Conservation (phyloP, 1,140 invertebrate species). For the Bicyclus anynana region DNA sequence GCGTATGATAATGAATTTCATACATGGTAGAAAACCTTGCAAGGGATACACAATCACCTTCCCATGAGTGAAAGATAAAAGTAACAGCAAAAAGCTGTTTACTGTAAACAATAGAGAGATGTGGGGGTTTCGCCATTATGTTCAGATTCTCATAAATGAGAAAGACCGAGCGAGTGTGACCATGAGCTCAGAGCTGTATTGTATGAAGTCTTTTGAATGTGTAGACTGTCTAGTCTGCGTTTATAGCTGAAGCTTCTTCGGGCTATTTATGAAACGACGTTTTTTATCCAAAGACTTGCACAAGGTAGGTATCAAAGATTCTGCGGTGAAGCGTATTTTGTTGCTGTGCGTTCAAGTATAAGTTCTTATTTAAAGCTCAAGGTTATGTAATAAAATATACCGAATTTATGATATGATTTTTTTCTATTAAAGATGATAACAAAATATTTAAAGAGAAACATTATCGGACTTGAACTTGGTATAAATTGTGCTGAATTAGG, state of each 20-base stretch:
- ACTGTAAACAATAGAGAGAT: slow-evolving; percentile 44
- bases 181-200: slow-evolving; percentile 27
- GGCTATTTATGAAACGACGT: slow-evolving; percentile 2
- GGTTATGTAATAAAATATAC: too few relatives aligned
- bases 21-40: neutral
- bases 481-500: too few relatives aligned
- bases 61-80: slow-evolving; percentile 9
- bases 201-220: slow-evolving; percentile 15
- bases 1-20: neutral
- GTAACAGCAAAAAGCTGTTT: slow-evolving; percentile 30
- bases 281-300: neutral
- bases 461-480: too few relatives aligned
- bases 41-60: neutral
- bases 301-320: too few relatives aligned
- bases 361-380: too few relatives aligned
- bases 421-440: too few relatives aligned
- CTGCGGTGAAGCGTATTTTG: too few relatives aligned
- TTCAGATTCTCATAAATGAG: slow-evolving; percentile 30
- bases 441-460: too few relatives aligned
- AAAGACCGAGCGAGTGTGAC: slow-evolving; percentile 32
- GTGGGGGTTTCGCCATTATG: slow-evolving; percentile 44
- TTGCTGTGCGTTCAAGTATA: too few relatives aligned
- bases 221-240: slow-evolving; percentile 9
- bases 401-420: too few relatives aligned
- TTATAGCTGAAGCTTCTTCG: slow-evolving; percentile 7